These are phyloP conservation scores for Alethe diademata DNA, from an alignment of 2,113 vertebrate species.

Conservation along the genomic window DNA sequence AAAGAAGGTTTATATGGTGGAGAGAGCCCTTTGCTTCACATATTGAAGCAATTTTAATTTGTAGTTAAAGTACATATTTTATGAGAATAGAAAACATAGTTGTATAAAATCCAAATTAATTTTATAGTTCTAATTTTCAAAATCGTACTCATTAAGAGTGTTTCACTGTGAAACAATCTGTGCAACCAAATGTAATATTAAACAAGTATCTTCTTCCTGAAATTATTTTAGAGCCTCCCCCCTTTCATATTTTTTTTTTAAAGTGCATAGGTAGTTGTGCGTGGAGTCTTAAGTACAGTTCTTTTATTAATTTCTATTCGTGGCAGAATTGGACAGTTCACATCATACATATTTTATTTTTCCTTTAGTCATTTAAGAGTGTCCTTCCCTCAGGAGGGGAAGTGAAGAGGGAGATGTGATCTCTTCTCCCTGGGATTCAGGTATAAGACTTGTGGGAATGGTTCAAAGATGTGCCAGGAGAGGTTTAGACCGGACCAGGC, in stretches of 20 bases:
- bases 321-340: neutral
- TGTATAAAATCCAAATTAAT: neutral
- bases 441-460: fast-evolving
- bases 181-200: neutral
- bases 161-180: neutral
- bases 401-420: neutral
- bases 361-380: neutral
- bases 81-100: neutral
- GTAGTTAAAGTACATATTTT: neutral
- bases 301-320: neutral
- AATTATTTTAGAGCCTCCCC: neutral
- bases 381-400: neutral
- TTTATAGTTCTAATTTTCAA: neutral
- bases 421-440: neutral
- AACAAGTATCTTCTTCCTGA: neutral
- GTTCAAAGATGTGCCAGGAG: neutral
- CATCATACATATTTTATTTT: neutral
- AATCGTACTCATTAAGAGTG: neutral
- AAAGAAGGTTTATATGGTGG: neutral
- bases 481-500: neutral
- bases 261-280: neutral
- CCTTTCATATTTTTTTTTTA: neutral
- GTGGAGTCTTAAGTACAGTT: neutral
- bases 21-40: neutral
- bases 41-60: neutral